These are phyloP conservation scores for Podargus strigoides DNA, from an alignment of 2,797 vertebrate species.

Conservation along the genomic window DNA sequence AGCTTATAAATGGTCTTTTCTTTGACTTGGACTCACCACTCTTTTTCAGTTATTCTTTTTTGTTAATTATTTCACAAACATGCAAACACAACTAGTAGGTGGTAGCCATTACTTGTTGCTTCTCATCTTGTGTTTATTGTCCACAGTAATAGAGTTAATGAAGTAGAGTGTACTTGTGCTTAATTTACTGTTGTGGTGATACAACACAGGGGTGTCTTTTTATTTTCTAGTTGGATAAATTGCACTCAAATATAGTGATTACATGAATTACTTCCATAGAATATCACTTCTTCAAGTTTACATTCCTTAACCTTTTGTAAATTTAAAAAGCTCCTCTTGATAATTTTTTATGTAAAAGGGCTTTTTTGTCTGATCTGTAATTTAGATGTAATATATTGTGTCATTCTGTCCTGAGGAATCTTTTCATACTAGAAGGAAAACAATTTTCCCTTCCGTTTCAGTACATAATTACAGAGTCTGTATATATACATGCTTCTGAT, in stretches of 20 bases:
- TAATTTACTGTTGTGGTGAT: background rate
- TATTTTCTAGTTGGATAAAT: background rate
- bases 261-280: background rate
- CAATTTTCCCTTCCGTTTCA: background rate
- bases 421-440: background rate
- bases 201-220: background rate
- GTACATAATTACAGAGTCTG: background rate
- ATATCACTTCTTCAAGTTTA: background rate
- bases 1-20: background rate
- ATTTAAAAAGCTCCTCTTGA: background rate
- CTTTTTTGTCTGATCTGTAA: background rate
- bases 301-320: background rate
- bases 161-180: background rate
- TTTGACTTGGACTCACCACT: background rate
- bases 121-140: background rate
- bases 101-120: background rate
- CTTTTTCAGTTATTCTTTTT: background rate
- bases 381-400: background rate
- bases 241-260: background rate
- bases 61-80: background rate
- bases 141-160: background rate
- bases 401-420: background rate
- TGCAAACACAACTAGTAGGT: rapidly evolving
- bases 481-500: background rate
- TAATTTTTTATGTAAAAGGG: background rate